These are phyloP conservation scores for Eueides isabella DNA, from an alignment of 1,140 invertebrate species.

Conservation along the genomic window DNA sequence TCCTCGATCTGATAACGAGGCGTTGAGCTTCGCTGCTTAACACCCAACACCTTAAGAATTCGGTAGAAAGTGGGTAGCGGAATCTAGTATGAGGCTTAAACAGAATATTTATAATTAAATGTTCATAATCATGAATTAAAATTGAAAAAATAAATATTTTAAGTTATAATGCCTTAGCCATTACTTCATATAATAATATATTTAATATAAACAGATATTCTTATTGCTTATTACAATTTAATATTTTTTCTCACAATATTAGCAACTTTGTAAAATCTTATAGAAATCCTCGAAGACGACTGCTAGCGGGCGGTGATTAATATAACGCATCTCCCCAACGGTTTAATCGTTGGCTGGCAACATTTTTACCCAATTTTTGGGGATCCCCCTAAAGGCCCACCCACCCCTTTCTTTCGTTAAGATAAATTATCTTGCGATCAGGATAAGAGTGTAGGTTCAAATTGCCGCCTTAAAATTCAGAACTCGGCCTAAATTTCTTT, in stretches of 20 bases:
- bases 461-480: constrained; percentile 80
- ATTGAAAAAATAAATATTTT: too few species aligned
- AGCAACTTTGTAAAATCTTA: constrained; percentile 52
- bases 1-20: too few species aligned
- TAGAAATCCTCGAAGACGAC: constrained; percentile 72
- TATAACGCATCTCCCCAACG: constrained; percentile 80
- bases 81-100: too few species aligned
- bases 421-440: constrained; percentile 81
- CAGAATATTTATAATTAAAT: too few species aligned
- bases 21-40: too few species aligned
- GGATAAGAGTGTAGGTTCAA: constrained; percentile 81
- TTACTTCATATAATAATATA: too few species aligned
- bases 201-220: neutral
- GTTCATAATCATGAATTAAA: too few species aligned
- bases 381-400: constrained; percentile 50
- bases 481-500: constrained; percentile 73
- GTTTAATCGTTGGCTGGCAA: constrained; percentile 81
- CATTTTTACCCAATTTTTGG: constrained; percentile 82
- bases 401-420: constrained; percentile 81
- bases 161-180: too few species aligned
- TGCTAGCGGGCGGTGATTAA: constrained; percentile 78
- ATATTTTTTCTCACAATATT: constrained; percentile 20
- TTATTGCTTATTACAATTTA: neutral
- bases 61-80: too few species aligned
- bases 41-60: too few species aligned